Conservation (phyloP, 2,888 invertebrate genomes). For the Pammene aurita region DNA sequence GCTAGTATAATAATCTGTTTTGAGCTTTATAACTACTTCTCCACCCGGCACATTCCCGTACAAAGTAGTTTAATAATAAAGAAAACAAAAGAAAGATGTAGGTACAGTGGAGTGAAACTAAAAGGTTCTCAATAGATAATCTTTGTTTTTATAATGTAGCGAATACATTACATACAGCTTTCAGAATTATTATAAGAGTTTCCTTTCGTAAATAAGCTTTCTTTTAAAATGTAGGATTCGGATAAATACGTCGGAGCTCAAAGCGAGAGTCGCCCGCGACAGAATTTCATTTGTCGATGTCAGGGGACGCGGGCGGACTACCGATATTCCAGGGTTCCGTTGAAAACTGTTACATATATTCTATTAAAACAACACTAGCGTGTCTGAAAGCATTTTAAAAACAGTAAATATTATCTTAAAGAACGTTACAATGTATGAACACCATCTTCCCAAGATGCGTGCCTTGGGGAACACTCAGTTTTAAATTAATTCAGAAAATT, state of each 20-base stretch:
- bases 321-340: slow-evolving; percentile 18
- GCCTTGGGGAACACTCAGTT: background rate
- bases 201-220: slow-evolving; percentile 27
- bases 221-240: slow-evolving; percentile 37
- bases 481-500: background rate
- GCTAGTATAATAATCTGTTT: background rate
- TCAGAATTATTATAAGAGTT: slow-evolving; percentile 8
- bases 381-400: background rate
- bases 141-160: background rate
- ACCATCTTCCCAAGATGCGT: background rate
- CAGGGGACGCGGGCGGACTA: slow-evolving; percentile 25
- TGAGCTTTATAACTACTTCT: background rate
- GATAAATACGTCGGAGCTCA: slow-evolving; percentile 31
- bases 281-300: slow-evolving; percentile 41
- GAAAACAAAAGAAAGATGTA: background rate
- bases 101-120: background rate
- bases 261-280: slow-evolving; percentile 32
- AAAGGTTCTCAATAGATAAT: slow-evolving; percentile 10
- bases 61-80: background rate
- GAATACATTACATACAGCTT: background rate
- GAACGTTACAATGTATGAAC: background rate
- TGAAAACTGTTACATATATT: slow-evolving; percentile 13
- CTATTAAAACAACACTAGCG: slow-evolving; percentile 1
- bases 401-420: background rate
- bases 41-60: background rate